Percentiles rank a stretch among this genome's conserved stretches.
These are phyloP conservation scores for Apantesis nais DNA, from an alignment of 2,888 invertebrate species.

Conservation along the genomic window DNA sequence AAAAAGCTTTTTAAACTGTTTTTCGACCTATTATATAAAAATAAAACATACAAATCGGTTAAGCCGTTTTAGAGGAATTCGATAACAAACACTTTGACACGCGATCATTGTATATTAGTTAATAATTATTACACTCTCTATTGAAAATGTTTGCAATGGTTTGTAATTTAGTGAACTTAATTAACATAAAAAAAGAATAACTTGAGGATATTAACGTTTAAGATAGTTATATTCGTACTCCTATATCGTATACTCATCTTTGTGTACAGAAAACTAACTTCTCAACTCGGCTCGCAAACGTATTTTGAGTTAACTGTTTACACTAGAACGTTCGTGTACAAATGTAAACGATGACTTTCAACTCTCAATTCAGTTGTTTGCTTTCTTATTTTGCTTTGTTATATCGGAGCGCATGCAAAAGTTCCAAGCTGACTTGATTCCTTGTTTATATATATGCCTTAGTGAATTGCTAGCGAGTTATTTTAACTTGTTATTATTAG, in stretches of 20 bases:
- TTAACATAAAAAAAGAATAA: neutral
- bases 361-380: conserved; percentile 69
- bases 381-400: conserved; percentile 68
- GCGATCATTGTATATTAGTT: no score
- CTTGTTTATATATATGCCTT: conserved; percentile 46
- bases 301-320: conserved; percentile 65
- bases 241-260: neutral
- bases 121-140: no score
- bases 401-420: conserved; percentile 63
- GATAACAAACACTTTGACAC: no score
- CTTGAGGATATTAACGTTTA: neutral
- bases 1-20: no score
- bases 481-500: neutral
- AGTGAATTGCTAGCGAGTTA: conserved; percentile 42
- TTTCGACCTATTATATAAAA: no score
- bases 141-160: neutral
- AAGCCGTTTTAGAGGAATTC: no score
- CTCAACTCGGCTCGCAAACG: conserved; percentile 63
- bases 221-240: neutral
- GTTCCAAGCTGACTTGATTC: conserved; percentile 52
- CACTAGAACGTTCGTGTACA: conserved; percentile 64
- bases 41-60: no score
- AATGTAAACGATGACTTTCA: conserved; percentile 73
- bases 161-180: neutral
- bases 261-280: conserved; percentile 64